Conservation (phyloP, 2,797 vertebrate species). For the Sebastiscus albofasciatus region DNA sequence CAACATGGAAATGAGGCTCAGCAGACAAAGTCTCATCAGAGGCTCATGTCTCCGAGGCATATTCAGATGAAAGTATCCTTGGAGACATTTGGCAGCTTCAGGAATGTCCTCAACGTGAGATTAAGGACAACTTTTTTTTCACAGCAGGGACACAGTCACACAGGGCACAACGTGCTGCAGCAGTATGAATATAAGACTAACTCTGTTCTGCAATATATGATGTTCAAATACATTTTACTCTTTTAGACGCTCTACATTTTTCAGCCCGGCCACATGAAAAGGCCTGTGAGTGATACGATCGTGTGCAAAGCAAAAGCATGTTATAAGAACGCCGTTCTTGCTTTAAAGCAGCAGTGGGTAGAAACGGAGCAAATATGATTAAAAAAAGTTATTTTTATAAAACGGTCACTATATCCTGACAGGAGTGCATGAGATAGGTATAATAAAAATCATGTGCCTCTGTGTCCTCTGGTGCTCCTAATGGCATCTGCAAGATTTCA, state of each 20-base stretch:
- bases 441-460: no score
- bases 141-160: conserved; percentile 33
- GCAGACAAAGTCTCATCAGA: conserved; percentile 48
- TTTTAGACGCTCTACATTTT: neutral
- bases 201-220: neutral
- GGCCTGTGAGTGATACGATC: neutral
- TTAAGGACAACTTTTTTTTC: conserved; percentile 37
- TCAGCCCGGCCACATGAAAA: neutral
- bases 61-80: conserved; percentile 54
- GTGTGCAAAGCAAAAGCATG: no score
- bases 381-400: no score
- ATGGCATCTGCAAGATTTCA: neutral
- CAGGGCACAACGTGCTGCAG: conserved; percentile 2
- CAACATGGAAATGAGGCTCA: conserved; percentile 56
- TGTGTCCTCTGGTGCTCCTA: neutral
- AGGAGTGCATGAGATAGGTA: neutral
- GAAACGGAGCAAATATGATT: no score
- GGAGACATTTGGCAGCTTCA: conserved; percentile 50
- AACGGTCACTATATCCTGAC: neutral
- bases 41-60: conserved; percentile 46
- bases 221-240: neutral
- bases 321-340: neutral
- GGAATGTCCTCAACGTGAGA: conserved; percentile 44
- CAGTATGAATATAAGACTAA: neutral
- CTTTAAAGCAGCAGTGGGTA: neutral